Evolutionary conservation across 2,797 vertebrate genomes (phyloP).

Genomic region (Phalanger gymnotis): DNA sequence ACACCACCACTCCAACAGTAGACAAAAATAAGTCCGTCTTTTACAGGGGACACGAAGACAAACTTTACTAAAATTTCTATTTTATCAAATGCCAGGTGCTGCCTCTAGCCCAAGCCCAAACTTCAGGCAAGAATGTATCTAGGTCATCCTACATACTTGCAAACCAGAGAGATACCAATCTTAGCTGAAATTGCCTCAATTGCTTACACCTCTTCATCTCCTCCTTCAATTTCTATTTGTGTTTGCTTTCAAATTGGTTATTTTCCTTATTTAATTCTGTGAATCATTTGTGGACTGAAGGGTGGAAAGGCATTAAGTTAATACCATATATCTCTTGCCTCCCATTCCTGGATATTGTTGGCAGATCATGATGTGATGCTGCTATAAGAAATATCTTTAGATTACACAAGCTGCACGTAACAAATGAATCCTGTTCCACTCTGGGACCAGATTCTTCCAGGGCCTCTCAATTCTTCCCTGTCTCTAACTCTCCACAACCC

Average conservation of each 20-base stretch:
- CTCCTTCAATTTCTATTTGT: slow-evolving; percentile 30
- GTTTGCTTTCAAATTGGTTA: slow-evolving; percentile 40
- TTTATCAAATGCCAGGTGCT: not conserved
- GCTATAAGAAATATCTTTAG: not conserved
- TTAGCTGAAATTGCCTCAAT: slow-evolving; percentile 24
- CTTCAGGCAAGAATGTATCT: not conserved
- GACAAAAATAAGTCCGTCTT: not conserved
- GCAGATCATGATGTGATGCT: slow-evolving; percentile 60
- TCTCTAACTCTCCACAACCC: slow-evolving; percentile 47
- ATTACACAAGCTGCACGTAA: slow-evolving; percentile 39
- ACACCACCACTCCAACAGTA: not conserved
- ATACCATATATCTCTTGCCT: not conserved
- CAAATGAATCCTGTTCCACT: slow-evolving; percentile 37
- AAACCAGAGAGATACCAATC: not conserved
- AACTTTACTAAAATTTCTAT: not conserved
- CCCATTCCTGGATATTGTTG: not conserved
- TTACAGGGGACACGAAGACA: not conserved
- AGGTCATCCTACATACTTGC: not conserved
- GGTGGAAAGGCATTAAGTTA: slow-evolving; percentile 8
- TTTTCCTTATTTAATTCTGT: slow-evolving; percentile 46
- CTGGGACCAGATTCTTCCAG: slow-evolving; percentile 46
- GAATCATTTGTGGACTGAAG: slow-evolving; percentile 25
- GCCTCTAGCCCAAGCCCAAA: not conserved
- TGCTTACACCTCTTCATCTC: not conserved
- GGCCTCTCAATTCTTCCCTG: slow-evolving; percentile 31